Evolutionary conservation across 2,797 vertebrate species (phyloP).

Genomic region (Labeo calbasu): DNA sequence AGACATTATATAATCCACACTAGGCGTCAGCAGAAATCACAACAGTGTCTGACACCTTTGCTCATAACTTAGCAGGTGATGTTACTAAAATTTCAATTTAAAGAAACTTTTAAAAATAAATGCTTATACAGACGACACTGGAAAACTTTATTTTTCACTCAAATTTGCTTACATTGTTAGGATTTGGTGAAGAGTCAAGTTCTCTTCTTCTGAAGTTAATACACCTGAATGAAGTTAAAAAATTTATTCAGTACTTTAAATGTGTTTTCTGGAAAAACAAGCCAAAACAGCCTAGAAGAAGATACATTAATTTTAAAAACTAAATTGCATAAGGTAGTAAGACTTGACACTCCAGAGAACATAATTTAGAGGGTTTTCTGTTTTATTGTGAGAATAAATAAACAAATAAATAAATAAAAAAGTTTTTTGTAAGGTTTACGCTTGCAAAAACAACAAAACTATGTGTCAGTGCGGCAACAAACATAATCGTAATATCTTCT

Average conservation of each 20-base stretch:
- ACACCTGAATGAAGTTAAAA: background rate
- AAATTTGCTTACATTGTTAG: background rate
- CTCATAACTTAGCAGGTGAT: too few relatives aligned
- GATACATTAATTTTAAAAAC: background rate
- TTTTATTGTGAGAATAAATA: background rate
- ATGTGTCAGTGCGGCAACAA: background rate
- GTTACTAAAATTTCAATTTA: constrained; percentile 53
- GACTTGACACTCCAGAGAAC: background rate
- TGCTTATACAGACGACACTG: background rate
- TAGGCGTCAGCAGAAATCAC: constrained; percentile 58
- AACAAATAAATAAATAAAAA: too few relatives aligned
- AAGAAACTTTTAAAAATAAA: background rate
- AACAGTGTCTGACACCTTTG: constrained; percentile 41
- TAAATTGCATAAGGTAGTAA: background rate
- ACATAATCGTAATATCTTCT: background rate
- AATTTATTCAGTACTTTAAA: background rate
- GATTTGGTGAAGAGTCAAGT: background rate
- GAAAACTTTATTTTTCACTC: background rate
- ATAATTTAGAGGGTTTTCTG: background rate
- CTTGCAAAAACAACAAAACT: background rate
- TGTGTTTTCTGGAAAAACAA: background rate
- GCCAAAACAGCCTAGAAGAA: background rate
- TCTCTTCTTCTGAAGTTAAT: background rate
- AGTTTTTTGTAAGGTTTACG: background rate
- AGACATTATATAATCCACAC: constrained; percentile 64